These are phyloP conservation scores for Agrilus biguttatus DNA, from an alignment of 2,888 invertebrate species.

Conservation along the genomic window DNA sequence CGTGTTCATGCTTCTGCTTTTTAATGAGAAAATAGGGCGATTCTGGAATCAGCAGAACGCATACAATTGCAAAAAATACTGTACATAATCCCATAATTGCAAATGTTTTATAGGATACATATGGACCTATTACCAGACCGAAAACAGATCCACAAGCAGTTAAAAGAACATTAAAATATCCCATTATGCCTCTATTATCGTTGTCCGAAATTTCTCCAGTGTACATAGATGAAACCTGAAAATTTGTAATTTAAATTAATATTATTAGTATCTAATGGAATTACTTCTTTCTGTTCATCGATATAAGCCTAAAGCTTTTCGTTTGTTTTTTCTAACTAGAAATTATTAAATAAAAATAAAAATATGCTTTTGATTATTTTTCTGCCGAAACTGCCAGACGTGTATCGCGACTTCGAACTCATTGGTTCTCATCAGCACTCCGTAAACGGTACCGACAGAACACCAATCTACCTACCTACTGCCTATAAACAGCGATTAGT, in stretches of 20 bases:
- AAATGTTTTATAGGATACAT: slow-evolving; percentile 24
- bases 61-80: slow-evolving; percentile 23
- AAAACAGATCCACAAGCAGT: slow-evolving; percentile 27
- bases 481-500: too few relatives aligned
- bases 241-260: slow-evolving; percentile 9
- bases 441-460: too few relatives aligned
- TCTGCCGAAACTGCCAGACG: too few relatives aligned
- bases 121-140: slow-evolving; percentile 27
- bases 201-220: slow-evolving; percentile 40
- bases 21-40: slow-evolving; percentile 31
- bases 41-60: slow-evolving; percentile 31
- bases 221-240: slow-evolving; percentile 38
- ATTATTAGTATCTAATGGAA: too few relatives aligned
- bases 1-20: slow-evolving; percentile 22
- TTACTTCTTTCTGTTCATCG: too few relatives aligned
- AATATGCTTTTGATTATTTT: too few relatives aligned
- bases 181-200: slow-evolving; percentile 33
- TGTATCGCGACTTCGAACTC: too few relatives aligned
- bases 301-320: too few relatives aligned
- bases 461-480: too few relatives aligned
- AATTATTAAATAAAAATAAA: too few relatives aligned
- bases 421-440: too few relatives aligned
- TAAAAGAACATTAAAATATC: slow-evolving; percentile 25
- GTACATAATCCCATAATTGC: slow-evolving; percentile 22
- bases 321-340: too few relatives aligned